Evolutionary conservation across 2,113 vertebrate genomes (phyloP).

Genomic region (Oreochromis tanganicae): DNA sequence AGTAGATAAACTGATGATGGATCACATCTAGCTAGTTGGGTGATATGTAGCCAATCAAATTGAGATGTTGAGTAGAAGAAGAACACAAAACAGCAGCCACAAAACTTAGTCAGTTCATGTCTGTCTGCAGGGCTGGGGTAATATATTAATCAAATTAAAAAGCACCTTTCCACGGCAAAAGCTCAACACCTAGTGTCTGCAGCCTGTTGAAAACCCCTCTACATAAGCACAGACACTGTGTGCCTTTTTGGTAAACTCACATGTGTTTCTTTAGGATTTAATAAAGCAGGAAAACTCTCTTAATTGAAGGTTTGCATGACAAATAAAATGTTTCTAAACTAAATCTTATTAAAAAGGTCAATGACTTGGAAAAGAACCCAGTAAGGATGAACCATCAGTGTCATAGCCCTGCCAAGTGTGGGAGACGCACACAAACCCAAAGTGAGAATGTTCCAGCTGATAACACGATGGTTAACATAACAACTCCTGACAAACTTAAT

Average conservation of each 20-base stretch:
- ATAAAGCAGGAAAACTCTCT: neutral
- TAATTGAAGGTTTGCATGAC: neutral
- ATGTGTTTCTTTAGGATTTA: neutral
- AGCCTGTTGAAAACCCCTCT: neutral
- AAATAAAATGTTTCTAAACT: neutral
- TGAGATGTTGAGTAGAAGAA: neutral
- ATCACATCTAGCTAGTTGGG: neutral
- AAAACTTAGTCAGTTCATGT: neutral
- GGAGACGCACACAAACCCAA: neutral
- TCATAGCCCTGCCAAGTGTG: neutral
- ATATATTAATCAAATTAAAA: neutral
- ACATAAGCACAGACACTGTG: neutral
- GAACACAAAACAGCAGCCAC: neutral
- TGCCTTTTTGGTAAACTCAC: neutral
- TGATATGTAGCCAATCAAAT: neutral
- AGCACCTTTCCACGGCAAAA: neutral
- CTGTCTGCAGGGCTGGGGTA: neutral
- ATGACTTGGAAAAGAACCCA: neutral
- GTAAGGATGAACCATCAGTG: neutral
- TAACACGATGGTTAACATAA: conserved; percentile 54
- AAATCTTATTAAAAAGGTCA: neutral
- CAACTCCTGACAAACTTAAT: conserved; percentile 62
- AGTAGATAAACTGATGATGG: neutral
- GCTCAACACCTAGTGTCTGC: neutral
- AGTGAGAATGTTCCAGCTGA: conserved; percentile 6